A percentile compares a stretch with the other conserved stretches of the same genome.
phyloP scores from a whole-genome alignment of 2,888 invertebrate genomes.

The Papilio demoleus region DNA sequence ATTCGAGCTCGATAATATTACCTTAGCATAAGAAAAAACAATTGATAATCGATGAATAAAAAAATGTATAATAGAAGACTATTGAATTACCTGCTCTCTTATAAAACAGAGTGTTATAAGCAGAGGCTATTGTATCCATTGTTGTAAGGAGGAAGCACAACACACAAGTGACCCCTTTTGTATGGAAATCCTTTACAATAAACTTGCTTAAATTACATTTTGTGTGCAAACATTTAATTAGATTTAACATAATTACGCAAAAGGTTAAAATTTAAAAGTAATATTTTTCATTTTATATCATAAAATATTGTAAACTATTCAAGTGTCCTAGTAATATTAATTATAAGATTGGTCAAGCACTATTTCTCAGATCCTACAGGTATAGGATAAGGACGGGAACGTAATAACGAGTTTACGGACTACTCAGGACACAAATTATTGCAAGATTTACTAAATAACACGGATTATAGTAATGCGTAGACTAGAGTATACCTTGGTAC shows the following conservation, averaged over 20 bases:
- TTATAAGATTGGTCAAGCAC: too few relatives aligned
- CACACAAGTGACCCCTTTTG: background rate
- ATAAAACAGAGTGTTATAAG: slow-evolving; percentile 68
- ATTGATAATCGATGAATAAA: background rate
- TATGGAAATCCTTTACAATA: slow-evolving; percentile 5
- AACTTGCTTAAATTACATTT: background rate
- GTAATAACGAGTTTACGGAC: too few relatives aligned
- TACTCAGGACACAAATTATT: too few relatives aligned
- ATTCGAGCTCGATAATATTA: too few relatives aligned
- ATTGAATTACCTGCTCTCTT: slow-evolving; percentile 71
- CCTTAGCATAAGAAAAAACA: too few relatives aligned
- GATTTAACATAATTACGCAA: background rate
- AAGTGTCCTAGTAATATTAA: background rate
- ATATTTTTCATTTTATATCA: background rate
- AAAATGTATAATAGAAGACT: slow-evolving; percentile 11
- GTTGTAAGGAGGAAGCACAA: slow-evolving; percentile 24
- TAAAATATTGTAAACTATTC: background rate
- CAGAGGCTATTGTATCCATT: slow-evolving; percentile 62
- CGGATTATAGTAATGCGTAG: too few relatives aligned
- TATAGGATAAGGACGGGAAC: too few relatives aligned
- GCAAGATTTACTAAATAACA: too few relatives aligned
- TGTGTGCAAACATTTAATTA: background rate
- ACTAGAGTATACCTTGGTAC: too few relatives aligned
- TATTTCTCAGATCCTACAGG: too few relatives aligned
- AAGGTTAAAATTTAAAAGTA: background rate